Evolutionary conservation across 2,888 invertebrate species (phyloP), one percentile per base, ranked within the genome.

Genomic region (Nemapogon koenigi): DNA sequence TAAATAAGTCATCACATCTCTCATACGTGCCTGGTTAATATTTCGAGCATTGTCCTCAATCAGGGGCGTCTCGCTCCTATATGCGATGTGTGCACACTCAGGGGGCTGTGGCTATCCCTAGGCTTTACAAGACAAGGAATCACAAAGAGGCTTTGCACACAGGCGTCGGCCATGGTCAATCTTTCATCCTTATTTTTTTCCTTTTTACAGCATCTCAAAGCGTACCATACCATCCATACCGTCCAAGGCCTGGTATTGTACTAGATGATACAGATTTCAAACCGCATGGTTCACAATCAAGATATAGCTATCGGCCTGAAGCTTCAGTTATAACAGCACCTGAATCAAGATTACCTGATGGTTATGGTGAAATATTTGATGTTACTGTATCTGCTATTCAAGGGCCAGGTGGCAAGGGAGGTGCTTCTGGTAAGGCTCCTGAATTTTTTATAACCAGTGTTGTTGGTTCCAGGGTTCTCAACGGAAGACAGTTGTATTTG

Each of bases 381-480:
- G 88, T 94, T 0, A 93, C 93, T 0, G 88, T 94, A 0, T 91
- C 92, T 0, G 94, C 92, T 1, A 88, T 93, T 42, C 94, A 94
- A 59, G 91, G 91, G 2, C 88, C 90, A 1, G 88, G 89, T 0
- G 86, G 85, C 11, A 76, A 81, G 33, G 59, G 64, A 25, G 65
- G 60, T 0, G 66, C 61, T 16, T 62, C 72, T 22, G 69, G 76
- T 72, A 37, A 56, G 54, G 32, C 27, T 42, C 15, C 10, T 22
- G n/a, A 7, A 10, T 10, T 22, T 10, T 22, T 22, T 22, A 22
- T 22, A 22, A 22, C 10, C 10, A 10, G 6, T 22, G 10, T 22
- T n/a, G n/a, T n/a, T n/a, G n/a, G n/a, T n/a, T n/a, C 4, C 22
- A 7, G 22, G 22, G 6, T 22, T 22, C 10, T 7, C 22, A 7